Percentiles rank a stretch among this genome's conserved stretches.
Evolutionary conservation across 2,888 invertebrate genomes (phyloP).

Genomic region (Athrips mouffetella): DNA sequence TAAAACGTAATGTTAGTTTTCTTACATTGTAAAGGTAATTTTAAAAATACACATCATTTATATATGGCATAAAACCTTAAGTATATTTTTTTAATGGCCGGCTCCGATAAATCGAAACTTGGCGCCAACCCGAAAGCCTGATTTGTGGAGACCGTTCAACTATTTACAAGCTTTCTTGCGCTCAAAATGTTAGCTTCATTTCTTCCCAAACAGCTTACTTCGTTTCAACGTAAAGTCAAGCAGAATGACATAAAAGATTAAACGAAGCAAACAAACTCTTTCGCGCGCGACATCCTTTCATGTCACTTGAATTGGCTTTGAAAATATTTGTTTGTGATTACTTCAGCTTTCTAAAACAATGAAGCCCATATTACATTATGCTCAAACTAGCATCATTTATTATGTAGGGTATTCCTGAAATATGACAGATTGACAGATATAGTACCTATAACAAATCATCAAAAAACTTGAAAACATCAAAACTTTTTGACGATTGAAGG

Average conservation of each 20-base stretch:
- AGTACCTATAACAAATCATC: too few relatives aligned
- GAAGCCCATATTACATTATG: too few relatives aligned
- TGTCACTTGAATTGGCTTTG: neutral
- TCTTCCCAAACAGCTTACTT: neutral
- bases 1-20: neutral
- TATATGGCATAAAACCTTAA: too few relatives aligned
- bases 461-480: too few relatives aligned
- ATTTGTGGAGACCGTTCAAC: constrained; percentile 6
- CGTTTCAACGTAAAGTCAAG: neutral
- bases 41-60: too few relatives aligned
- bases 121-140: constrained; percentile 6
- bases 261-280: neutral
- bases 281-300: neutral
- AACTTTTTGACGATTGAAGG: too few relatives aligned
- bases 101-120: constrained; percentile 2
- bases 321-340: constrained; percentile 4
- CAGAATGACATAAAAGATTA: constrained; percentile 1
- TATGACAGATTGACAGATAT: too few relatives aligned
- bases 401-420: too few relatives aligned
- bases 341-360: too few relatives aligned
- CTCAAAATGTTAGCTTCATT: neutral
- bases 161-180: constrained; percentile 1
- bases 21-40: too few relatives aligned
- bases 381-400: too few relatives aligned
- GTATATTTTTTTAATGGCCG: too few relatives aligned